Conservation (phyloP, 2,113 vertebrate species). For the Peromyscus polionotus region DNA sequence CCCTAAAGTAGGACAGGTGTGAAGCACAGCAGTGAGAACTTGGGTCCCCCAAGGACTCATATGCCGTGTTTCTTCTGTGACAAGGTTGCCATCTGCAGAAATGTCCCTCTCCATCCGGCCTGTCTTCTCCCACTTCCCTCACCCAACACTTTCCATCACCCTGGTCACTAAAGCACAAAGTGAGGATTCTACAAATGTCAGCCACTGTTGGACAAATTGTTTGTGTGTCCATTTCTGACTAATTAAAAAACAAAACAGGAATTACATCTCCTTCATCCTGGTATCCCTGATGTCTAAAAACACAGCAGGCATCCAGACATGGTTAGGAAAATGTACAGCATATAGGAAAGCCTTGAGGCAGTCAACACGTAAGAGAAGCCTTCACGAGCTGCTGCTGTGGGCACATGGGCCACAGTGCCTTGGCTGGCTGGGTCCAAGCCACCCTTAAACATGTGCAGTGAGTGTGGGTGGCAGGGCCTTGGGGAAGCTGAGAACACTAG, state of each 20-base stretch:
- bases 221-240: background rate
- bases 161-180: background rate
- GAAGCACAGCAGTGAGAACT: background rate
- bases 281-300: background rate
- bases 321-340: background rate
- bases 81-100: background rate
- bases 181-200: background rate
- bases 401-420: too few relatives aligned
- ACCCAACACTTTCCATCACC: too few relatives aligned
- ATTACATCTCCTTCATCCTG: background rate
- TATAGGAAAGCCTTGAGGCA: background rate
- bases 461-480: background rate
- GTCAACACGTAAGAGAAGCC: background rate
- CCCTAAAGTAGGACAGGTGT: background rate
- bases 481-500: background rate
- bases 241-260: background rate
- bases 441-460: background rate
- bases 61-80: background rate
- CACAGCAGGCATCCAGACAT: background rate
- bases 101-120: background rate
- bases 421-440: background rate
- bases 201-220: background rate
- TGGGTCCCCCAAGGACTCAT: too few relatives aligned
- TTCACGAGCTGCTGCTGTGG: background rate
- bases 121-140: background rate